Evolutionary conservation across 2,113 vertebrate genomes (phyloP).

Genomic region (Muntiacus muntjak): DNA sequence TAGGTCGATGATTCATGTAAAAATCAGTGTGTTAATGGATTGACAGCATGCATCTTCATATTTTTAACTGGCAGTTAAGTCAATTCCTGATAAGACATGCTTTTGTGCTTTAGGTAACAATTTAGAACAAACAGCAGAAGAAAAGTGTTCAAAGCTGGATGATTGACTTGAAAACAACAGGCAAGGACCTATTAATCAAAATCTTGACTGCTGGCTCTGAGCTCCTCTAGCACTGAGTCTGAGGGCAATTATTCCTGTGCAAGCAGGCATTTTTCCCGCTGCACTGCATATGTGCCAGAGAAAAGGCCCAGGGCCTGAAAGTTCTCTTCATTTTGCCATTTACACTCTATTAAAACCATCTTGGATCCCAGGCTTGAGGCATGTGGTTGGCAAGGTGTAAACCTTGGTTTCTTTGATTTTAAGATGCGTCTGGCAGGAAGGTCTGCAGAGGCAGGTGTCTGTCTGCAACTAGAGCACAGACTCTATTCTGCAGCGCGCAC

Average conservation of each 20-base stretch:
- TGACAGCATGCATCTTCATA: slow-evolving; percentile 39
- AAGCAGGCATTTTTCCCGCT: neutral
- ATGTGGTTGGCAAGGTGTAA: neutral
- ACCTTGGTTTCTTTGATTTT: neutral
- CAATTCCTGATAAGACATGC: neutral
- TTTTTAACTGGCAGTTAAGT: neutral
- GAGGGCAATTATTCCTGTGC: neutral
- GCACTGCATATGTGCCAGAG: neutral
- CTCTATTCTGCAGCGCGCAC: neutral
- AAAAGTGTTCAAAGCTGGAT: neutral
- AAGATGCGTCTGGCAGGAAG: neutral
- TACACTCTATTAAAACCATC: neutral
- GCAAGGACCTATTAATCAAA: neutral
- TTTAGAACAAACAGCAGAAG: neutral
- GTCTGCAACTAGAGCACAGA: neutral
- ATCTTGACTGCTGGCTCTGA: neutral
- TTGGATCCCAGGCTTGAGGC: neutral
- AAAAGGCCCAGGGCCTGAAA: neutral
- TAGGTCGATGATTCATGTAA: slow-evolving; percentile 58
- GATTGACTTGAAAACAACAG: neutral
- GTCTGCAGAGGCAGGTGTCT: neutral
- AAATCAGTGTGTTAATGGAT: slow-evolving; percentile 32
- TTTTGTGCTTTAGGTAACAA: neutral
- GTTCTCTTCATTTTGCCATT: neutral
- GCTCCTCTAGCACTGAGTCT: fast-evolving